Conservation (phyloP, 1,140 invertebrate species). For the Hesperophylax magnus region DNA sequence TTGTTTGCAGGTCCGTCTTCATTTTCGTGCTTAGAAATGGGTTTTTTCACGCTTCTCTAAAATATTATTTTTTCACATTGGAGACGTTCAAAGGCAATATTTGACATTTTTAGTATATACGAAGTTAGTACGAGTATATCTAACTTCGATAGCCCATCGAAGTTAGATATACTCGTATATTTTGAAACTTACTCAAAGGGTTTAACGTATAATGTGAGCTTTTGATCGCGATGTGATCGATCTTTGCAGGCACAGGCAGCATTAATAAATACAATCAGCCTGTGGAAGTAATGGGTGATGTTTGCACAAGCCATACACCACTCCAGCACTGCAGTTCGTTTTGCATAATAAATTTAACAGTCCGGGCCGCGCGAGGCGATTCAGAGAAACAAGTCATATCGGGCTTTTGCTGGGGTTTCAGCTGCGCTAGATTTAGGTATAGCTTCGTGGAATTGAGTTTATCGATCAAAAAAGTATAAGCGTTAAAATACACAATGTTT, state of each 20-base stretch:
- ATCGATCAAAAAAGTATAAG: too few species aligned
- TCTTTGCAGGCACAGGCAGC: not conserved
- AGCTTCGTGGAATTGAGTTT: too few species aligned
- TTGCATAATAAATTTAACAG: constrained; percentile 38
- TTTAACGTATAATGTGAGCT: not conserved
- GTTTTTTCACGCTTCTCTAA: too few species aligned
- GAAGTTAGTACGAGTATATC: too few species aligned
- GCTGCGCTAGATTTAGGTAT: too few species aligned
- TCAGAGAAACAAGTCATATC: not conserved
- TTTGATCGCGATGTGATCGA: not conserved
- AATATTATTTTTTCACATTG: too few species aligned
- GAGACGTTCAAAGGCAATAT: too few species aligned
- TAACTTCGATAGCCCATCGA: too few species aligned
- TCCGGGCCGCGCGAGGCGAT: not conserved
- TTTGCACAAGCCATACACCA: constrained; percentile 7
- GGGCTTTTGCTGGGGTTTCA: not conserved
- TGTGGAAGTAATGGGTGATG: constrained; percentile 1
- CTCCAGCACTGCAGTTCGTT: constrained; percentile 18
- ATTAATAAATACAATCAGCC: constrained; percentile 24
- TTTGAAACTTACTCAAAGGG: not conserved
- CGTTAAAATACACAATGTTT: too few species aligned
- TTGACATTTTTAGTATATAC: too few species aligned
- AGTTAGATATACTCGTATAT: not conserved
- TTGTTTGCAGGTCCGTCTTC: too few species aligned
- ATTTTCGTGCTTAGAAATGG: too few species aligned